These are phyloP conservation scores for Erpornis zantholeuca DNA, from an alignment of 2,113 vertebrate species.

Conservation along the genomic window DNA sequence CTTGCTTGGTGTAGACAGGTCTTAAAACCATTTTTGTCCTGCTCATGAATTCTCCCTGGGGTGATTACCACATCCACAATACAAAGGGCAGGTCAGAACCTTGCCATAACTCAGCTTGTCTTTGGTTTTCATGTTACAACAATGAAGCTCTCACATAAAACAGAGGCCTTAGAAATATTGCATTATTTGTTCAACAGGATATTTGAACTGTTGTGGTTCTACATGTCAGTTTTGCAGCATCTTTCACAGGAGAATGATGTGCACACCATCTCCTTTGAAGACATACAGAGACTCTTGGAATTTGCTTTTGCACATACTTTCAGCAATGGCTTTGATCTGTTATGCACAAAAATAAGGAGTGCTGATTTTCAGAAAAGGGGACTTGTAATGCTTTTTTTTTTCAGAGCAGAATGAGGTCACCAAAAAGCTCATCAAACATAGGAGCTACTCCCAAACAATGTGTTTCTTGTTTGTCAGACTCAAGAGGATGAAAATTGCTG, in stretches of 20 bases:
- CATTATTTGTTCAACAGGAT: background rate
- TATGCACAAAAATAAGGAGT: background rate
- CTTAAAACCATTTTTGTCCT: slow-evolving; percentile 24
- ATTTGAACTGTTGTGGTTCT: background rate
- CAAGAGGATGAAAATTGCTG: background rate
- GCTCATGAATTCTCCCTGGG: background rate
- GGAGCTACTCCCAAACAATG: slow-evolving; percentile 11
- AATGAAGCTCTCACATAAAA: background rate
- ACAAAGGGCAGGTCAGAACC: slow-evolving; percentile 30
- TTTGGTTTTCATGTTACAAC: background rate
- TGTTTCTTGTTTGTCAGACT: slow-evolving; percentile 16
- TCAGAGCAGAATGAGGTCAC: slow-evolving; percentile 10
- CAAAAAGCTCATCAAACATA: background rate
- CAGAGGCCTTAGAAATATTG: background rate
- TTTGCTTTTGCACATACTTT: background rate
- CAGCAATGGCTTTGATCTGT: slow-evolving; percentile 20
- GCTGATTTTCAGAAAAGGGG: background rate
- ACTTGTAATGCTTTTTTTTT: background rate
- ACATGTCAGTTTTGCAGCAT: background rate
- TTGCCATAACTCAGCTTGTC: slow-evolving; percentile 28
- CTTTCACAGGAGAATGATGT: background rate
- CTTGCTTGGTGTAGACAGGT: background rate
- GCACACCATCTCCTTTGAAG: background rate
- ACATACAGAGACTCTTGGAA: background rate
- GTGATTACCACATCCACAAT: background rate